Evolutionary conservation across 2,797 vertebrate genomes (phyloP), one percentile per base, ranked within the genome.

Genomic region (Florisuga fusca): DNA sequence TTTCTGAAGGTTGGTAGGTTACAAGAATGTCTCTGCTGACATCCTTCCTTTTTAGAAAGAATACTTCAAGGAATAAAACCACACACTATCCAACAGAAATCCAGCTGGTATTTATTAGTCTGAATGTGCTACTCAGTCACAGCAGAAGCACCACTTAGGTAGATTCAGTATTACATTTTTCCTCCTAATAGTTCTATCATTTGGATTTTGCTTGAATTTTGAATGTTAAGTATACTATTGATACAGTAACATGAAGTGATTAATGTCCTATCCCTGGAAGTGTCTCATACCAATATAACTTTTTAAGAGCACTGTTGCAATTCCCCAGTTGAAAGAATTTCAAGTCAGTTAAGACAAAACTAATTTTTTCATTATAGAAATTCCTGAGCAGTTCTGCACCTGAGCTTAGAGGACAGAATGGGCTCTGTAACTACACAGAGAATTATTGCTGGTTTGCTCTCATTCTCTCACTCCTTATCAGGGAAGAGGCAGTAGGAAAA

Each of bases 281-380:
- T 7, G 25, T 95, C 89, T 92, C 87, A 59, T 2, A 48, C 81
- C 95, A 86, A 88, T 96, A 94, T 83, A 96, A 92, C 76, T 61
- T 41, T 91, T 93, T 80, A 83, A 89, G 75, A 91, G 69, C 58
- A 26, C 73, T 34, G 45, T 16, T 94, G 61, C 69, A 73, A 72
- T 88, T 95, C 79, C 69, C 78, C 61, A 75, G 51, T 13, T 93
- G 94, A 88, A 91, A 73, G 84, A 69, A 83, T 91, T 94, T 91
- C 69, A 48, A 48, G 58, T 81, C 62, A n/a, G 73, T 86, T 94
- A 87, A 92, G 92, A 88, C 79, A 92, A 94, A 94, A 74, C 62
- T 63, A 77, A 54, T 93, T 95, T 94, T 94, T 92, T 95, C 89
- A 34, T 93, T 79, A 73, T 27, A 92, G 84, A 55, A 87, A 83